Evolutionary conservation across 1,140 invertebrate species (phyloP).

Genomic region (Carcinoscorpius rotundicauda): DNA sequence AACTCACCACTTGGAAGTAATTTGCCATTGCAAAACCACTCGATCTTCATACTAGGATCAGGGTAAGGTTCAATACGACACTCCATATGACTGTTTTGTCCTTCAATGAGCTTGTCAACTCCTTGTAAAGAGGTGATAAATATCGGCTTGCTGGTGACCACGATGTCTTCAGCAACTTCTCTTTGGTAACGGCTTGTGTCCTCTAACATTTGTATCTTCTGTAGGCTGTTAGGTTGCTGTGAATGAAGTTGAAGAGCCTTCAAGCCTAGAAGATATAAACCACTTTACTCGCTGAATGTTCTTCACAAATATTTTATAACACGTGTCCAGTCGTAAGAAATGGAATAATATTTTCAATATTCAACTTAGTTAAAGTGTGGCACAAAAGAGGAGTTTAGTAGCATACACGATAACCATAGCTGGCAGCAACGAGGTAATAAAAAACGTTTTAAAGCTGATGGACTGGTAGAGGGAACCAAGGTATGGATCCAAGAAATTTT

Average conservation of each 20-base stretch:
- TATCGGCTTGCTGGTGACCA: conserved; percentile 44
- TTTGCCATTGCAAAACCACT: conserved; percentile 54
- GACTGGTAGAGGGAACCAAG: no score
- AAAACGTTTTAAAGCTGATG: no score
- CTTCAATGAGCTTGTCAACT: conserved; percentile 62
- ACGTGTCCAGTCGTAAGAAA: no score
- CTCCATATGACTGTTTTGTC: conserved; percentile 64
- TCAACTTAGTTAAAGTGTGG: no score
- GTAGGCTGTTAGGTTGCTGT: conserved; percentile 81
- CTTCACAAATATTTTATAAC: no score
- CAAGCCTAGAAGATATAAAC: no score
- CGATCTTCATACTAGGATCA: conserved; percentile 75
- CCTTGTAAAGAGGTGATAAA: conserved; percentile 82
- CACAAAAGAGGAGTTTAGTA: no score
- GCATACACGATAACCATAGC: no score
- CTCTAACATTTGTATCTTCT: conserved; percentile 81
- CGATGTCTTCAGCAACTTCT: conserved; percentile 34
- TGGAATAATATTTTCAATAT: no score
- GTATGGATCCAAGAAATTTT: no score
- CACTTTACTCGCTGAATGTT: no score
- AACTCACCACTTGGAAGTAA: conserved; percentile 36
- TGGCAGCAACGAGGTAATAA: no score
- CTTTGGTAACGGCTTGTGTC: conserved; percentile 68
- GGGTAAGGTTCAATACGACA: conserved; percentile 67
- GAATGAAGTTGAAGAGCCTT: conserved; percentile 63